A percentile compares a stretch with the other conserved stretches of the same genome.
Evolutionary conservation across 2,888 invertebrate species (phyloP).

Genomic region (Agrochola litura): DNA sequence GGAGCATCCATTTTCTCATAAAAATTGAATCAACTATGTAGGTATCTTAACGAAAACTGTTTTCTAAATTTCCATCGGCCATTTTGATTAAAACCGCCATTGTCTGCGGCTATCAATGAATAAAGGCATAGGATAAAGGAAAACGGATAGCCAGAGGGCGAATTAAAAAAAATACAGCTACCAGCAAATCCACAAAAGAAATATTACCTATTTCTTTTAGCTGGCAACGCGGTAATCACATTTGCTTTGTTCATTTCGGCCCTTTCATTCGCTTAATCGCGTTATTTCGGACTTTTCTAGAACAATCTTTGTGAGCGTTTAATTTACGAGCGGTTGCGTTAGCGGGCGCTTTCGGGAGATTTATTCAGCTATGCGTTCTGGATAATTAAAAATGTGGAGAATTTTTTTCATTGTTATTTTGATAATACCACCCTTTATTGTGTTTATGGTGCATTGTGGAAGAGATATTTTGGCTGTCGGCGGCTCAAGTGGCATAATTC

Average conservation of each 20-base stretch:
- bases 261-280: constrained; percentile 90
- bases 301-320: constrained; percentile 75
- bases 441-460: constrained; percentile 55
- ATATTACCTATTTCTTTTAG: constrained; percentile 89
- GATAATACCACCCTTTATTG: constrained; percentile 59
- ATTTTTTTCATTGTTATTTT: constrained; percentile 62
- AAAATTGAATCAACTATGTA: constrained; percentile 27
- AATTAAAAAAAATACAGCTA: constrained; percentile 72
- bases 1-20: constrained; percentile 6
- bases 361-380: constrained; percentile 62
- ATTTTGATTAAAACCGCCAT: constrained; percentile 67
- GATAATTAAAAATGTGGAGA: constrained; percentile 63
- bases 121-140: constrained; percentile 70
- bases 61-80: constrained; percentile 63
- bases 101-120: constrained; percentile 70
- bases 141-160: constrained; percentile 68
- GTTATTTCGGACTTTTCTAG: constrained; percentile 86
- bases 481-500: constrained; percentile 54
- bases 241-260: constrained; percentile 89
- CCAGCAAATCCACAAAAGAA: constrained; percentile 81
- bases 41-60: constrained; percentile 43
- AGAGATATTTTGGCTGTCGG: constrained; percentile 54
- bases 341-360: constrained; percentile 51
- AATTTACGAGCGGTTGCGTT: constrained; percentile 69
- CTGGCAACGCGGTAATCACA: constrained; percentile 89